Evolutionary conservation across 2,113 vertebrate genomes (phyloP), one percentile per base, ranked within the genome.

Genomic region (Triplophysa rosa): DNA sequence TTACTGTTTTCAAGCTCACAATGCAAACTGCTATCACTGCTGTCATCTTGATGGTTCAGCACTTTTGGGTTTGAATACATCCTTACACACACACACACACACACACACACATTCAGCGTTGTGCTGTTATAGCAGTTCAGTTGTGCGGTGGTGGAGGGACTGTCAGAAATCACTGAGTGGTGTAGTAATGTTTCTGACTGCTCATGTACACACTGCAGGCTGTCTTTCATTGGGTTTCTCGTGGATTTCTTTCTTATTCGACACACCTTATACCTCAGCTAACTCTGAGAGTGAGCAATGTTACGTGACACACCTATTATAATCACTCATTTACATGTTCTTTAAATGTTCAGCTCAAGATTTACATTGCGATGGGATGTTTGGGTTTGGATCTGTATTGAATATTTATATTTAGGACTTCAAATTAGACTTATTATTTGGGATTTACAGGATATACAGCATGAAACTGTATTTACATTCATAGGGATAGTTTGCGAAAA

Each of bases 111-210:
- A 61, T 14, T 47, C 58, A 59, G 54, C 52, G 52, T 33, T 78
- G 58, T 66, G 73, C 72, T 74, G 79, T 78, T 61, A 8, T 29
- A 33, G 78, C 78, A 47, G 80, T 79, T 69, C 45, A 37, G 67
- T 78, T 65, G 66, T 81, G 87, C 84, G 23, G 14, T 68, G 26
- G 10, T 65, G 8, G 49, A 81, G 68, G 79, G 64, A 2, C 49
- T 59, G 14, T 61, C 72, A 80, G 85, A 75, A 85, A 74, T 92
- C 91, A 89, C 79, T 13, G 83, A 64, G 85, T 66, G 40, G 79
- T 70, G 82, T 79, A 77, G 21, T 64, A 90, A 85, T 91, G 87
- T 79, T 66, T 91, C 80, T 89, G 91, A 92, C 90, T 83, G 86
- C 84, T 87, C 85, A 80, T 87, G 79, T 79, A 86, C 69, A 79